Conservation (phyloP, 1,140 invertebrate genomes). For the Dendroctonus valens region DNA sequence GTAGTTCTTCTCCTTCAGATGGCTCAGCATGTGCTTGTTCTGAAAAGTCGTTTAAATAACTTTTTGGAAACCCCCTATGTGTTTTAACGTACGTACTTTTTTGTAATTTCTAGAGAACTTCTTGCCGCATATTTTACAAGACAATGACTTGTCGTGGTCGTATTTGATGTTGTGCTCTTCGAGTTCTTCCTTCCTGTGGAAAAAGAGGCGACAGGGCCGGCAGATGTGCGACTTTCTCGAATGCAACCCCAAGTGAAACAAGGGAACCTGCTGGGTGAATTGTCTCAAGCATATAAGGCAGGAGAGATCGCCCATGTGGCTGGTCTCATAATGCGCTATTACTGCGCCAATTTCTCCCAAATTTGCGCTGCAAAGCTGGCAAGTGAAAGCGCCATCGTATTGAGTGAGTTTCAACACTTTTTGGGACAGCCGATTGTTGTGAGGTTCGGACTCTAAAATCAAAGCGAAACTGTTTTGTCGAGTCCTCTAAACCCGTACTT, state of each 20-base stretch:
- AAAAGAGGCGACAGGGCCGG: conserved; percentile 17
- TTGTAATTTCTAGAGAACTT: conserved; percentile 28
- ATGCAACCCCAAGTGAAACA: conserved; percentile 25
- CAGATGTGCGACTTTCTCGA: conserved; percentile 21
- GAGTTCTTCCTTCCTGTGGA: conserved; percentile 16
- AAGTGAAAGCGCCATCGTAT: conserved; percentile 23
- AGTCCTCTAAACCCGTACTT: background rate
- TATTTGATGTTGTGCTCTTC: conserved; percentile 21
- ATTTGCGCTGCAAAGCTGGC: conserved; percentile 15
- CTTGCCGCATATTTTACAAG: conserved; percentile 25
- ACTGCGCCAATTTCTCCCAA: conserved; percentile 23
- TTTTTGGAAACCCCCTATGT: background rate
- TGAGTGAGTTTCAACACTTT: conserved; percentile 22
- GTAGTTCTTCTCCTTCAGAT: conserved; percentile 29
- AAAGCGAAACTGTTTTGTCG: background rate
- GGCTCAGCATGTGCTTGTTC: conserved; percentile 31
- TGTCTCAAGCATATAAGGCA: conserved; percentile 21
- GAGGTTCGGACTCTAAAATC: background rate
- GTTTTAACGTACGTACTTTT: conserved; percentile 17
- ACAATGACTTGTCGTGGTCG: conserved; percentile 26
- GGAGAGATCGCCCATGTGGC: conserved; percentile 11
- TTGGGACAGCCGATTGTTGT: conserved; percentile 11
- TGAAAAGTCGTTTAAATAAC: conserved; percentile 11
- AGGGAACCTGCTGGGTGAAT: conserved; percentile 24
- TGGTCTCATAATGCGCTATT: conserved; percentile 13